These are phyloP conservation scores for Luperina testacea DNA, from an alignment of 2,888 invertebrate genomes.

Conservation along the genomic window DNA sequence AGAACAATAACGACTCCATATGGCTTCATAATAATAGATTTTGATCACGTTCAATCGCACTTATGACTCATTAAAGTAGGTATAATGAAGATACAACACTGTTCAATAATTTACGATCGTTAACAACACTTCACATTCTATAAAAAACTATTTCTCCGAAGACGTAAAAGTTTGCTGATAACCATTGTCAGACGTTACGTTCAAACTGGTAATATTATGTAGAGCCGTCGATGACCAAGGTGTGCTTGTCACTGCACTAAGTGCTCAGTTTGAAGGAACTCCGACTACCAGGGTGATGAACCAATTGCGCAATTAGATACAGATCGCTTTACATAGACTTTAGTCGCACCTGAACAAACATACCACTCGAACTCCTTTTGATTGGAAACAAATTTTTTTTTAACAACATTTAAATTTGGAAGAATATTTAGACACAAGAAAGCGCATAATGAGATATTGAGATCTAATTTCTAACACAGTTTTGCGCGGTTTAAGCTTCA, in stretches of 20 bases:
- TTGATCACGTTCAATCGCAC: slow-evolving; percentile 63
- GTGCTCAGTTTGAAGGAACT: slow-evolving; percentile 24
- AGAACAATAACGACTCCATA: slow-evolving; percentile 71
- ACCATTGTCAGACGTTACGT: slow-evolving; percentile 50
- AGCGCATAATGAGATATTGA: not conserved
- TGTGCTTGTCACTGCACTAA: slow-evolving; percentile 22
- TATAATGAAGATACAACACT: slow-evolving; percentile 41
- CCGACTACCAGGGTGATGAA: slow-evolving; percentile 65
- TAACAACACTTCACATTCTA: slow-evolving; percentile 49
- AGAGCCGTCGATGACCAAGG: slow-evolving; percentile 16
- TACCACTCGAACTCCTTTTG: slow-evolving; percentile 61
- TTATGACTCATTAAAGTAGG: slow-evolving; percentile 60
- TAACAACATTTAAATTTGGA: slow-evolving; percentile 18
- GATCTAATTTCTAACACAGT: slow-evolving; percentile 17
- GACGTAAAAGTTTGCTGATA: slow-evolving; percentile 33
- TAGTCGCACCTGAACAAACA: slow-evolving; percentile 80
- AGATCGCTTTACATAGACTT: slow-evolving; percentile 59
- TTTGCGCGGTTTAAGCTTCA: slow-evolving; percentile 9
- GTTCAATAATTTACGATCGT: slow-evolving; percentile 34
- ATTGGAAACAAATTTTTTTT: slow-evolving; percentile 49
- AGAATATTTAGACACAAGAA: slow-evolving; percentile 11
- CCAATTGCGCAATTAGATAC: slow-evolving; percentile 72
- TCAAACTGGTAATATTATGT: slow-evolving; percentile 39
- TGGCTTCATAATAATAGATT: slow-evolving; percentile 72
- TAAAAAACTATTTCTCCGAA: slow-evolving; percentile 34